Percentiles rank a stretch among this genome's conserved stretches.
phyloP scores from a whole-genome alignment of 2,888 invertebrate species.

The Orthosia incerta region DNA sequence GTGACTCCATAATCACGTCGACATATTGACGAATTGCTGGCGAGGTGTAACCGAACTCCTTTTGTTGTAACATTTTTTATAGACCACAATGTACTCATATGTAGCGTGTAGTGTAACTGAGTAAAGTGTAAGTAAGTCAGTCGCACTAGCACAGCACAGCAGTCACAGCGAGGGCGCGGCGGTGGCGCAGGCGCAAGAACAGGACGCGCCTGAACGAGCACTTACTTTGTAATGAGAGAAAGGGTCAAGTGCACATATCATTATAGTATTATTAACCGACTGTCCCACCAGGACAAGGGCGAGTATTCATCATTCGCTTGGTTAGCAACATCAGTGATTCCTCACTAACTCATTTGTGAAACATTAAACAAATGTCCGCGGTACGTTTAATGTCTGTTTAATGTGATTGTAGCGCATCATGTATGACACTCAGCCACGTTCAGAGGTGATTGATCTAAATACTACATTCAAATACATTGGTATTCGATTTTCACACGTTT shows the following conservation, averaged over 20 bases:
- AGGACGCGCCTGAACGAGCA: conserved; percentile 6
- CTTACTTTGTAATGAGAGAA: conserved; percentile 12
- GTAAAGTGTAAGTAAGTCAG: not conserved
- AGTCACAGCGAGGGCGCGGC: not conserved
- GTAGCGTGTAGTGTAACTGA: not conserved
- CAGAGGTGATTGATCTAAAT: conserved; percentile 53
- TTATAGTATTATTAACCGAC: not conserved
- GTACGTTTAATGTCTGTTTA: not conserved
- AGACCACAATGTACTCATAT: not conserved
- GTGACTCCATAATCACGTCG: too few species aligned
- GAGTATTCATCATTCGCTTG: not conserved
- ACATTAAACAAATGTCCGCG: not conserved
- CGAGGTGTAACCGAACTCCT: not conserved
- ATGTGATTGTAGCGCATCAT: conserved; percentile 8
- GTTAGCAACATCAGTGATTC: not conserved
- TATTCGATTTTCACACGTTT: conserved; percentile 42
- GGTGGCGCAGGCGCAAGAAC: not conserved
- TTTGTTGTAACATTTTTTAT: too few species aligned
- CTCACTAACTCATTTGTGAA: not conserved
- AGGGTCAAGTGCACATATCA: conserved; percentile 4
- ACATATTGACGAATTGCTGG: not conserved
- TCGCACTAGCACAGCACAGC: not conserved
- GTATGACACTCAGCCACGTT: conserved; percentile 25
- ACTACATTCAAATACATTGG: conserved; percentile 47
- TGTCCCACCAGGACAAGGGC: not conserved